Evolutionary conservation across 2,797 vertebrate species (phyloP).

Genomic region (Rhinoraja longicauda): DNA sequence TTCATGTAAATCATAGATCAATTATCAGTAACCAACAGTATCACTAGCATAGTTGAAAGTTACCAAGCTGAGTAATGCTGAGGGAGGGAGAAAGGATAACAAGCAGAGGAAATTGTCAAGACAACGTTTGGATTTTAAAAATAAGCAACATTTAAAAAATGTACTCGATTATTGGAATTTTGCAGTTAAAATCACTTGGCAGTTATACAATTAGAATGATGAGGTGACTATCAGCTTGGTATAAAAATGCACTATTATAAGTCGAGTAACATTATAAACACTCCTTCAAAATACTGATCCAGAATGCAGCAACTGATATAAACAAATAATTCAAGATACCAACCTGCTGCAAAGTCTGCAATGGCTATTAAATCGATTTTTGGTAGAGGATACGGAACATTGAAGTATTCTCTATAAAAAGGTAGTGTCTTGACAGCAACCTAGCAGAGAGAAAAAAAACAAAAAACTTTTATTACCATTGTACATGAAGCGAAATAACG

Average conservation of each 20-base stretch:
- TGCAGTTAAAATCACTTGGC: neutral
- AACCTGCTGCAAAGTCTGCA: conserved; percentile 98
- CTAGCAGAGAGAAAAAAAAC: conserved; percentile 55
- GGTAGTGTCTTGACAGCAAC: conserved; percentile 98
- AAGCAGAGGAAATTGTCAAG: neutral
- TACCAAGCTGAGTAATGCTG: neutral
- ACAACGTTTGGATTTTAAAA: neutral
- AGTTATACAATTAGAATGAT: conserved; percentile 40
- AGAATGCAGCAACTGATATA: conserved; percentile 44
- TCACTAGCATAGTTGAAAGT: neutral
- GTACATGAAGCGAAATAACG: conserved; percentile 41
- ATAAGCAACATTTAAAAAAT: neutral
- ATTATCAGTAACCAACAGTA: neutral
- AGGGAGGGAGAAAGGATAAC: neutral
- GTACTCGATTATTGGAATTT: neutral
- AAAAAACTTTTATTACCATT: conserved; percentile 42
- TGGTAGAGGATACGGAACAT: conserved; percentile 94
- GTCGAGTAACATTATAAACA: neutral
- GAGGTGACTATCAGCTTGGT: conserved; percentile 43
- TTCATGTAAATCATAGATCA: no score
- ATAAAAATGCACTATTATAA: neutral
- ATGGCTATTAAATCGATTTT: conserved; percentile 99
- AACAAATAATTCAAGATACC: conserved; percentile 58
- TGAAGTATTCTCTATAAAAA: conserved; percentile 99
- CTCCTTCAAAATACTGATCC: conserved; percentile 45